Percentiles rank a stretch among this genome's conserved stretches.
phyloP scores from a whole-genome alignment of 2,113 vertebrate species.

The Neodon shergylaensis region DNA sequence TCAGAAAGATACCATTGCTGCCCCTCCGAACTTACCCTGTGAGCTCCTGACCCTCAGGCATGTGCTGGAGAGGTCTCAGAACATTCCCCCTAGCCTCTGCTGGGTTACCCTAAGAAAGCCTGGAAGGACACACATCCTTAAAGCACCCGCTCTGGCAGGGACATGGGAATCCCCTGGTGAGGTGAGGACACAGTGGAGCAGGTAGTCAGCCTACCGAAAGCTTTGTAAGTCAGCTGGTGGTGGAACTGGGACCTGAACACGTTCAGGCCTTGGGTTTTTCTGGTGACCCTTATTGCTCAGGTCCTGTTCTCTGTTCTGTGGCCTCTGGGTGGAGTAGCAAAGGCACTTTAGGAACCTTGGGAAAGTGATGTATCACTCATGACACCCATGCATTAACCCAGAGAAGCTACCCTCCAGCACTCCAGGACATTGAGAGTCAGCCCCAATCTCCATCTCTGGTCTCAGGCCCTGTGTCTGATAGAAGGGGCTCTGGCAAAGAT shows the following conservation, averaged over 20 bases:
- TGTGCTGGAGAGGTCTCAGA: neutral
- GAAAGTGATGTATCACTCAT: neutral
- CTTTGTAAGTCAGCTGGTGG: neutral
- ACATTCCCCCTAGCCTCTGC: too few relatives aligned
- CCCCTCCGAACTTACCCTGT: neutral
- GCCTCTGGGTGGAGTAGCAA: too few relatives aligned
- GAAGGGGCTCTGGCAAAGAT: neutral
- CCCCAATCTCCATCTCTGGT: neutral
- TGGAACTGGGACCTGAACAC: neutral
- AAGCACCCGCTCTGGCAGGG: rapidly evolving
- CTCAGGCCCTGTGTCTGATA: neutral
- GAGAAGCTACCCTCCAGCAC: neutral
- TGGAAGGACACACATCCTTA: too few relatives aligned
- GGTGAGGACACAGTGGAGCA: neutral
- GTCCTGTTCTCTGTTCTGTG: neutral
- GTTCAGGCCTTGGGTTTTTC: neutral
- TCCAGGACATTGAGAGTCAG: neutral
- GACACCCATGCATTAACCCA: neutral
- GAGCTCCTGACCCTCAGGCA: neutral
- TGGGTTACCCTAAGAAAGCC: neutral
- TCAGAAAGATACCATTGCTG: neutral
- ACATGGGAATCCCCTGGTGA: neutral
- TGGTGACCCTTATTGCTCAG: neutral
- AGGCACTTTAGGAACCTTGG: neutral
- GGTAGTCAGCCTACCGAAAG: neutral